Conservation (phyloP, 2,113 vertebrate species). For the Axis porcinus region DNA sequence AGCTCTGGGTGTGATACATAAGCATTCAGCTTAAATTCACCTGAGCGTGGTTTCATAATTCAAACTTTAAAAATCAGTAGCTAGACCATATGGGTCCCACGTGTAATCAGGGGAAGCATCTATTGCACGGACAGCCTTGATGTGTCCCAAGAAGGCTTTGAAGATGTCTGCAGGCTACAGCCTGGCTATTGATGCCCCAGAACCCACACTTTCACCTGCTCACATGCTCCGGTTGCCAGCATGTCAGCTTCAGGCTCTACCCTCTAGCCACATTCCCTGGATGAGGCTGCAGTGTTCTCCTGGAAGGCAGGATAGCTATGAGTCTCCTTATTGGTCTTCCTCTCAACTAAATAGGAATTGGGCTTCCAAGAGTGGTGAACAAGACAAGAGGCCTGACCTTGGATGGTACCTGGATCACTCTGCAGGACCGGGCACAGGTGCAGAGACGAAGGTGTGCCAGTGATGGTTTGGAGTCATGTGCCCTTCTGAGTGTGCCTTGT, state of each 20-base stretch:
- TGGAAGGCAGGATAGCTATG: background rate
- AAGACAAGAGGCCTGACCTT: background rate
- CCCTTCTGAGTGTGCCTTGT: background rate
- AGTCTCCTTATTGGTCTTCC: background rate
- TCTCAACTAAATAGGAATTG: background rate
- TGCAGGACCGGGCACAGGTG: too few species aligned
- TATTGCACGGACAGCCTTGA: background rate
- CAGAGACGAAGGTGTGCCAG: too few species aligned
- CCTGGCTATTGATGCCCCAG: background rate
- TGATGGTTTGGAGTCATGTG: accelerated
- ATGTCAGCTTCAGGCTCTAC: background rate
- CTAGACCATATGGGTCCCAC: background rate
- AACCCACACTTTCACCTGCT: background rate
- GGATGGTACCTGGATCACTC: too few species aligned
- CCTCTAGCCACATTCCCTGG: too few species aligned
- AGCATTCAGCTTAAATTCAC: background rate
- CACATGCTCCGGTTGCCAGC: background rate
- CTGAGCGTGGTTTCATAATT: background rate
- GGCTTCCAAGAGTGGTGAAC: background rate
- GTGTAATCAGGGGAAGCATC: background rate
- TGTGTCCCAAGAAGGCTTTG: background rate
- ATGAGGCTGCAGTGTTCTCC: background rate
- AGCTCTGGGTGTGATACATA: background rate
- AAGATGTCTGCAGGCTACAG: background rate
- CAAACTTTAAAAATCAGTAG: background rate